Percentiles rank a stretch among this genome's conserved stretches.
These are phyloP conservation scores for Sebastes alutus DNA, from an alignment of 2,797 vertebrate genomes.

Conservation along the genomic window DNA sequence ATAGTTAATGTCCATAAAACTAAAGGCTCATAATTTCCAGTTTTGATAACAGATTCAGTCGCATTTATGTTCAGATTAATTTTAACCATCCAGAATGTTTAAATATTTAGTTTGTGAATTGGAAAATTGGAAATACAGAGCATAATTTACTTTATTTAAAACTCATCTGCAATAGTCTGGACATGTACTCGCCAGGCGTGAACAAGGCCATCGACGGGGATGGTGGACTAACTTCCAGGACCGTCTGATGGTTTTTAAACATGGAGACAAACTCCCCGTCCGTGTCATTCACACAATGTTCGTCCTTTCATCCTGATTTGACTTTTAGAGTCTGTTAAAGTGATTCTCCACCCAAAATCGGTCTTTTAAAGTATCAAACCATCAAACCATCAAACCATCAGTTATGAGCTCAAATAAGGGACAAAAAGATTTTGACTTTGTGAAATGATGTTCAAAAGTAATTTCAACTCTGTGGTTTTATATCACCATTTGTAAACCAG, in stretches of 20 bases:
- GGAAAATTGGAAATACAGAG: background rate
- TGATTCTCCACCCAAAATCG: background rate
- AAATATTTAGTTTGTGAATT: background rate
- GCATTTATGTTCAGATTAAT: background rate
- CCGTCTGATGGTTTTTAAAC: conserved; percentile 6
- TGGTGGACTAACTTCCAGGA: background rate
- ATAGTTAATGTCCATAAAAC: background rate
- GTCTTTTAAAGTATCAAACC: background rate
- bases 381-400: background rate
- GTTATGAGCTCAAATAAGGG: background rate
- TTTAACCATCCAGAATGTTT: background rate
- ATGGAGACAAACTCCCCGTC: background rate
- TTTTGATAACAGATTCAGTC: background rate
- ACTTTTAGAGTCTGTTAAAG: conserved; percentile 19
- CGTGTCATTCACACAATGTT: background rate
- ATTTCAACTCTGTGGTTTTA: background rate
- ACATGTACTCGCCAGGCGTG: background rate
- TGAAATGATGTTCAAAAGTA: background rate
- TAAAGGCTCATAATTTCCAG: background rate
- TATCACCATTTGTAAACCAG: background rate
- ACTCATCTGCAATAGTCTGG: background rate
- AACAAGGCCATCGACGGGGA: conserved; percentile 15
- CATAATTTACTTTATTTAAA: background rate
- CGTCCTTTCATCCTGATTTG: background rate
- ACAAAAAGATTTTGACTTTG: background rate